Evolutionary conservation across 1,140 invertebrate genomes (phyloP).

Genomic region (Pachypeltis micranthus): DNA sequence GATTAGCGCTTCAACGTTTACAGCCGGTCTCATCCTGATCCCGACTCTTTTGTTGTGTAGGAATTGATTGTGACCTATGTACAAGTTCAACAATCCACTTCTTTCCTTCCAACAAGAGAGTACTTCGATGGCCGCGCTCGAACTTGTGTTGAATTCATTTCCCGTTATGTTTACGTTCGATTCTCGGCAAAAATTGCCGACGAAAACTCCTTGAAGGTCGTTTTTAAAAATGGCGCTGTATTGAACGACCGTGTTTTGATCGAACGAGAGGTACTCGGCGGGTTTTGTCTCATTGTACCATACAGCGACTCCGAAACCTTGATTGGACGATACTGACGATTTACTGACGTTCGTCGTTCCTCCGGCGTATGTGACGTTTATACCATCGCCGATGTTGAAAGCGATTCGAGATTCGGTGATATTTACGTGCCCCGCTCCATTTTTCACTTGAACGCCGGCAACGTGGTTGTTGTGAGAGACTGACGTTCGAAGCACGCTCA

Average conservation of each 20-base stretch:
- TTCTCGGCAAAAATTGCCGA: slow-evolving; percentile 61
- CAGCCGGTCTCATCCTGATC: slow-evolving; percentile 67
- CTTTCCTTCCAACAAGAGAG: slow-evolving; percentile 57
- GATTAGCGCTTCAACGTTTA: slow-evolving; percentile 66
- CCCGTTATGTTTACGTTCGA: slow-evolving; percentile 65
- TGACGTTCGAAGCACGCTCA: slow-evolving; percentile 65
- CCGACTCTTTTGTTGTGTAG: slow-evolving; percentile 60
- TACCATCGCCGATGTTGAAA: slow-evolving; percentile 82
- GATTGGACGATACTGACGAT: slow-evolving; percentile 65
- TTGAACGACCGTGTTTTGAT: slow-evolving; percentile 74
- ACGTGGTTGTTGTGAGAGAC: slow-evolving; percentile 79
- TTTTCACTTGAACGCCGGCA: slow-evolving; percentile 73
- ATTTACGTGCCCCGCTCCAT: slow-evolving; percentile 83
- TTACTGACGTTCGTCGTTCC: slow-evolving; percentile 79
- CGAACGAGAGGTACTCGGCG: slow-evolving; percentile 57
- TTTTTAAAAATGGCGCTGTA: slow-evolving; percentile 79
- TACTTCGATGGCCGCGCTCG: slow-evolving; percentile 61
- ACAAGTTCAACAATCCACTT: slow-evolving; percentile 40
- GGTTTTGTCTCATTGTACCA: slow-evolving; percentile 63
- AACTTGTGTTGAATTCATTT: slow-evolving; percentile 66
- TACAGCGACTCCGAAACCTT: slow-evolving; percentile 69
- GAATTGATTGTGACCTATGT: slow-evolving; percentile 78
- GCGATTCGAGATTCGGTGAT: slow-evolving; percentile 78
- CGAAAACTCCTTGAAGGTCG: slow-evolving; percentile 66
- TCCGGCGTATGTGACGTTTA: slow-evolving; percentile 84